Percentiles rank a stretch among this genome's conserved stretches.
Conservation (phyloP, 2,797 vertebrate genomes). For the Columba guinea region DNA sequence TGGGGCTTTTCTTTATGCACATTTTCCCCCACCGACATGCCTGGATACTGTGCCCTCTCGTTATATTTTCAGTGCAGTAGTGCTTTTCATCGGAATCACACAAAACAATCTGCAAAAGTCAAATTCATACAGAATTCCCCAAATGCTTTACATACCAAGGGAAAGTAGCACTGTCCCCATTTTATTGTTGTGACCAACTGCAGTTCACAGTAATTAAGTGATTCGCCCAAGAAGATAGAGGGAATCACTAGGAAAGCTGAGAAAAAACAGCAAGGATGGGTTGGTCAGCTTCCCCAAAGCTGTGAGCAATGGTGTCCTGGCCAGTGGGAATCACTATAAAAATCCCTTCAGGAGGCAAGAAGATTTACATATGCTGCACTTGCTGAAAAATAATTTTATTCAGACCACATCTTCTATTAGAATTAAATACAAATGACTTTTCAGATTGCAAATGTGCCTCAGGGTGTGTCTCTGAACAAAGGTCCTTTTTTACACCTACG, state of each 20-base stretch:
- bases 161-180: background rate
- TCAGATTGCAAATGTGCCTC: background rate
- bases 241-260: background rate
- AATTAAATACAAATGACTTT: slow-evolving; percentile 17
- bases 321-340: background rate
- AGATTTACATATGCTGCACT: background rate
- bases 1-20: slow-evolving; percentile 17
- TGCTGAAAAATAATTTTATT: slow-evolving; percentile 19
- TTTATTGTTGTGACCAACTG: background rate
- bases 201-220: background rate
- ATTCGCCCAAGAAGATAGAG: background rate
- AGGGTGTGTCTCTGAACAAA: background rate
- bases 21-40: background rate
- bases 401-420: background rate
- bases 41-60: background rate
- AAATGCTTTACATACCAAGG: background rate
- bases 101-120: background rate
- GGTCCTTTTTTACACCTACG: background rate
- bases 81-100: background rate
- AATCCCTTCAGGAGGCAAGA: background rate
- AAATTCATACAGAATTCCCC: background rate
- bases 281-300: background rate
- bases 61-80: background rate
- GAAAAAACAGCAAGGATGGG: background rate
- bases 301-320: background rate